phyloP scores from a whole-genome alignment of 2,888 invertebrate species.

The Calephelis perditalis region DNA sequence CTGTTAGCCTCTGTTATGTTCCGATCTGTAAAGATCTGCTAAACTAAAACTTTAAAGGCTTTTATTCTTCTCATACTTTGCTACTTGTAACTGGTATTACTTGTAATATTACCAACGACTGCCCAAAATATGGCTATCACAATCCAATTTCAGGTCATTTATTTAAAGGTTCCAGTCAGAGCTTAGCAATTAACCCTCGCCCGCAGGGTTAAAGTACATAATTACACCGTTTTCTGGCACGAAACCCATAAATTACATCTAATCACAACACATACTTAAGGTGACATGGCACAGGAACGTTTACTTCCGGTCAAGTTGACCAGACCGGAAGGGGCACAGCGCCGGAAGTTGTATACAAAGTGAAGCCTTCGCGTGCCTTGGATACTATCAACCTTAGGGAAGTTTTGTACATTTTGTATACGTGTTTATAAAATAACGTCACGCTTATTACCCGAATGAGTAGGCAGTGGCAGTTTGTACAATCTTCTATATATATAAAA shows the following conservation, averaged over 20 bases:
- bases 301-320: conserved; percentile 54
- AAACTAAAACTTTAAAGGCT: too few relatives aligned
- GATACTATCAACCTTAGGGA: conserved; percentile 18
- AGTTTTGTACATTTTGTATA: neutral
- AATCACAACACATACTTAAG: conserved; percentile 70
- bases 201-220: conserved; percentile 31
- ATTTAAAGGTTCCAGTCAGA: neutral
- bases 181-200: conserved; percentile 6
- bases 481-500: too few relatives aligned
- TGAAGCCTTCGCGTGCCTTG: conserved; percentile 67
- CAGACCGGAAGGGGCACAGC: conserved; percentile 48
- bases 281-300: conserved; percentile 67
- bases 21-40: too few relatives aligned
- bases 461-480: too few relatives aligned
- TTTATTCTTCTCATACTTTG: too few relatives aligned
- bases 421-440: too few relatives aligned
- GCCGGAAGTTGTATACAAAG: conserved; percentile 73
- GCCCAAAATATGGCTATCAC: neutral
- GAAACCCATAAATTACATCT: conserved; percentile 53
- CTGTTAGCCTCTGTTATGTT: too few relatives aligned
- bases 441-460: too few relatives aligned
- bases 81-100: too few relatives aligned
- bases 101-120: too few relatives aligned
- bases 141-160: neutral
- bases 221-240: conserved; percentile 49